Percentiles rank a stretch among this genome's conserved stretches.
Evolutionary conservation across 2,113 vertebrate genomes (phyloP).

Genomic region (Hemicordylus capensis): DNA sequence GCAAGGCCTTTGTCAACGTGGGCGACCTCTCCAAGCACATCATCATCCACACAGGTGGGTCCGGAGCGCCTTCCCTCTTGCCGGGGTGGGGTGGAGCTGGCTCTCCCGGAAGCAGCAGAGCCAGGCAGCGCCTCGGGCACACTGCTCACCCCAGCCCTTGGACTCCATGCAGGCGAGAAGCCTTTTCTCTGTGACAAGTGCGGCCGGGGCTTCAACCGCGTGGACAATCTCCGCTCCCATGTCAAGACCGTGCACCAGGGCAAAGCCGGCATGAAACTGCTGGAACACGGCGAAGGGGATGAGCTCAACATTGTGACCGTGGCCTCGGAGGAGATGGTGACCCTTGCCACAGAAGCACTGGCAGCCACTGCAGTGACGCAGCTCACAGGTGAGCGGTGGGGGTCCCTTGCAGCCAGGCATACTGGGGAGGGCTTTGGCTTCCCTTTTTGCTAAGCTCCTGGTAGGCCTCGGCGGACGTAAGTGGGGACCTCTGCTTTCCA

Average conservation of each 20-base stretch:
- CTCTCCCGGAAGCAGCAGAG: fast-evolving
- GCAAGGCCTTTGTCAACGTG: conserved; percentile 96
- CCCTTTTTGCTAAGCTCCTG: neutral
- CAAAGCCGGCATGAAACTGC: conserved; percentile 93
- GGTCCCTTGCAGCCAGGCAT: too few species aligned
- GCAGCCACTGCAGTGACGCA: conserved; percentile 89
- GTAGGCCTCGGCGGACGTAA: too few species aligned
- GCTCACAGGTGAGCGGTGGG: conserved; percentile 84
- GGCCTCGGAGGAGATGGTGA: conserved; percentile 92
- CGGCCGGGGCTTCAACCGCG: conserved; percentile 94
- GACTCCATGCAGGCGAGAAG: conserved; percentile 85
- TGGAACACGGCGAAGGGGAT: conserved; percentile 79
- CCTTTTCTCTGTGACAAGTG: conserved; percentile 97
- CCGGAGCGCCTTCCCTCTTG: fast-evolving
- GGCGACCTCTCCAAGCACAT: conserved; percentile 98
- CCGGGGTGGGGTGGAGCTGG: fast-evolving
- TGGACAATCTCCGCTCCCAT: conserved; percentile 97
- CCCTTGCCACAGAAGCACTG: conserved; percentile 88
- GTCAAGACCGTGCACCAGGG: conserved; percentile 97
- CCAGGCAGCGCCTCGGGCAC: fast-evolving
- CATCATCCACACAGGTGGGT: conserved; percentile 96
- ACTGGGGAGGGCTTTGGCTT: neutral
- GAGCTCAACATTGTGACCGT: conserved; percentile 94
- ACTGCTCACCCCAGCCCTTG: neutral
- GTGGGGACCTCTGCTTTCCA: neutral